Base-by-base conservation (phyloP, 2,888 invertebrate species). In the Cephonodes hylas region DNA sequence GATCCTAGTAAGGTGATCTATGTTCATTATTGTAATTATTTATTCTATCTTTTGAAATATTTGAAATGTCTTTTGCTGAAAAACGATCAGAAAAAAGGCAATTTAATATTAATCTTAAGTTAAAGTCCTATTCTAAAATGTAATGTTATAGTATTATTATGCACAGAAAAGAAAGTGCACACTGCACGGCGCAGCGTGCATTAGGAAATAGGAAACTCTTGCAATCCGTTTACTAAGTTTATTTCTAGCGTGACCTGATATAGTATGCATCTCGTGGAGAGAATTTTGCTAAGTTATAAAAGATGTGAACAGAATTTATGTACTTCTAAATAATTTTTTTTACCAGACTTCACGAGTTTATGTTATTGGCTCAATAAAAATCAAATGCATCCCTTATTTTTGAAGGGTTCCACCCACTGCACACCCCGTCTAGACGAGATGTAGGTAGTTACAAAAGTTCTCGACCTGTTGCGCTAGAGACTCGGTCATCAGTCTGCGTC, bases 401-500 rank as follows among this genome's bases (percentile, higher is more conserved):
- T 53, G 4, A 31, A 53, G 20, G 31, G 53, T 27, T 31, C 31
- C 27, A 53, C 53, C 58, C 44, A 18, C 44, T 44, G 8, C 44
- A 59, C 58, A 42, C 44, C 58, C 46, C 34, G 61, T 61, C 61
- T 61, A 61, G 61, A 61, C 61, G 23, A 38, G 20, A 25, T 60
- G 61, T 34, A 61, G 61, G 58, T 58, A 57, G 61, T 60, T 53
- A 53, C 42, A 53, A 60, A 60, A 60, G 42, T 60, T 31, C 31
- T 53, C 58, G 13, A 58, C 58, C 58, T 58, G 58, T 58, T 53
- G 53, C 53, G 18, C 53, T 18, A 53, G 31, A 53, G 53, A 53
- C 27, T 31, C 31, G 31, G 31, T 53, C 58, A 58, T 53, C 58
- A 58, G 42, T 58, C 42, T 53, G 25, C 42, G 25, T 44, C 58